These are phyloP conservation scores for Temnothorax nylanderi DNA, from an alignment of 1,140 invertebrate genomes.

Conservation along the genomic window DNA sequence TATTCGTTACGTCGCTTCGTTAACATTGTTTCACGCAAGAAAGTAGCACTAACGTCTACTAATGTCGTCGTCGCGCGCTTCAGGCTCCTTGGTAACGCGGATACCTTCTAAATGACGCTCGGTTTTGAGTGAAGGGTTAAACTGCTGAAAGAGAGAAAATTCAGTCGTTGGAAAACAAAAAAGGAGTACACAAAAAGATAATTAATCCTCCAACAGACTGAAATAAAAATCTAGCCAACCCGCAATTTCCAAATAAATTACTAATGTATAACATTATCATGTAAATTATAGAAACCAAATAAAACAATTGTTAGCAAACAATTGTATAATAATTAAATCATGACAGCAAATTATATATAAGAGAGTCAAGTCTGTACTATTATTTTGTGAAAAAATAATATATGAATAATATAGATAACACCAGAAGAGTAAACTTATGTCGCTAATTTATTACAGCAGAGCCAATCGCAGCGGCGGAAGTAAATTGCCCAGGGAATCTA, in stretches of 20 bases:
- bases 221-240: neutral
- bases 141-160: neutral
- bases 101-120: constrained; percentile 57
- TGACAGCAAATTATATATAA: neutral
- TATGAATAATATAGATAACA: neutral
- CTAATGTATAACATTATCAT: neutral
- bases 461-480: neutral
- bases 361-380: neutral
- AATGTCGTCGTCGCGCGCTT: constrained; percentile 1
- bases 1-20: constrained; percentile 35
- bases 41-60: constrained; percentile 20
- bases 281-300: neutral
- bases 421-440: neutral
- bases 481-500: constrained; percentile 7
- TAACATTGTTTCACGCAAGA: constrained; percentile 51
- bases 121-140: constrained; percentile 28
- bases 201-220: neutral
- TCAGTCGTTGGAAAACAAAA: constrained; percentile 49
- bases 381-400: neutral
- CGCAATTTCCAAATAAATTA: neutral
- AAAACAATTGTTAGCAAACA: neutral
- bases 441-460: neutral
- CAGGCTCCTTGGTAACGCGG: constrained; percentile 6
- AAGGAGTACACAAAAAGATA: constrained; percentile 13
- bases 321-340: neutral